phyloP scores from a whole-genome alignment of 2,797 vertebrate genomes.

The Champsocephalus esox region DNA sequence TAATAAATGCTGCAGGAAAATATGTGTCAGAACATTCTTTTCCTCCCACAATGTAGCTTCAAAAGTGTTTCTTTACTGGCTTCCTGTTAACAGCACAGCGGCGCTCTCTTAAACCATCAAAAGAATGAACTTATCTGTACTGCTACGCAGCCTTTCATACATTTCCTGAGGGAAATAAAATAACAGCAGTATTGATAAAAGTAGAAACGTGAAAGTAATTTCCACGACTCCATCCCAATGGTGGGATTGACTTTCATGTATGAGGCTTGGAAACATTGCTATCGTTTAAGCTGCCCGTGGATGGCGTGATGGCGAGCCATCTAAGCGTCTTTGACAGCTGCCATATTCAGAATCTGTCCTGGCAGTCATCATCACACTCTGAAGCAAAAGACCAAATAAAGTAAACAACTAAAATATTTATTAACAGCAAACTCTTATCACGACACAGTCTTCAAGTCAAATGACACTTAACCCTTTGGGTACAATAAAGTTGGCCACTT shows the following conservation, averaged over 20 bases:
- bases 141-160: slow-evolving; percentile 35
- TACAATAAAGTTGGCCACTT: slow-evolving; percentile 65
- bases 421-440: slow-evolving; percentile 84
- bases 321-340: neutral
- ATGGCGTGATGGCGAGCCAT: neutral
- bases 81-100: slow-evolving; percentile 35
- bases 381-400: slow-evolving; percentile 68
- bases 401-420: slow-evolving; percentile 86
- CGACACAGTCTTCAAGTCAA: slow-evolving; percentile 82
- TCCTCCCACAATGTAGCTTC: slow-evolving; percentile 20
- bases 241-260: slow-evolving; percentile 21
- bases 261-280: neutral
- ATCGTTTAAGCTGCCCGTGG: neutral
- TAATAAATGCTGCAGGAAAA: slow-evolving; percentile 1
- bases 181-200: slow-evolving; percentile 46
- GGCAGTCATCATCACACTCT: slow-evolving; percentile 21
- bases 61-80: slow-evolving; percentile 25
- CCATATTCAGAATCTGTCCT: neutral
- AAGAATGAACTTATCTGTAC: slow-evolving; percentile 44
- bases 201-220: slow-evolving; percentile 48
- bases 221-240: slow-evolving; percentile 14
- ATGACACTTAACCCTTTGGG: slow-evolving; percentile 83
- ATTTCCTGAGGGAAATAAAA: slow-evolving; percentile 42
- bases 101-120: slow-evolving; percentile 44
- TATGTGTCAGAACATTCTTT: neutral